Evolutionary conservation across 1,140 invertebrate genomes (phyloP).

Genomic region (Papilio polytes): DNA sequence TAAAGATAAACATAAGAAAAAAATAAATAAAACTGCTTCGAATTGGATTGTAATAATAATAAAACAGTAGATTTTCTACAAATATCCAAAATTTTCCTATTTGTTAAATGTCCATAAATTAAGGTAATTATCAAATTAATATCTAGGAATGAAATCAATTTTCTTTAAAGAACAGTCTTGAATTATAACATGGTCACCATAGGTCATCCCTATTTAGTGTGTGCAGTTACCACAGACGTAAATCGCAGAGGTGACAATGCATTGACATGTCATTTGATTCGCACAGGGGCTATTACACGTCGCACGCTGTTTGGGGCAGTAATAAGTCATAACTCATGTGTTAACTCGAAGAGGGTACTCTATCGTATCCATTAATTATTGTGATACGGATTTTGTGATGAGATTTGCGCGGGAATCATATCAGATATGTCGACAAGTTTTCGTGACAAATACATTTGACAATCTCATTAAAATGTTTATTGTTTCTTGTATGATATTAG

Average conservation of each 20-base stretch:
- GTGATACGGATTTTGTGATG: slow-evolving; percentile 70
- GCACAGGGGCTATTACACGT: slow-evolving; percentile 67
- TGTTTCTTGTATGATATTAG: neutral
- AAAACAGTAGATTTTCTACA: no score
- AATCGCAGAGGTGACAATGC: slow-evolving; percentile 74
- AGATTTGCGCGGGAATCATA: slow-evolving; percentile 63
- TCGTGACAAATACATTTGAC: slow-evolving; percentile 64
- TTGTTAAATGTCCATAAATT: no score
- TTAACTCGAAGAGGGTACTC: slow-evolving; percentile 66
- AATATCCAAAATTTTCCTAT: no score
- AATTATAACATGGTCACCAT: slow-evolving; percentile 16
- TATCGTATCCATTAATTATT: slow-evolving; percentile 52
- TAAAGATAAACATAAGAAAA: no score
- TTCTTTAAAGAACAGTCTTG: neutral
- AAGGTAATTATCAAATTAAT: no score
- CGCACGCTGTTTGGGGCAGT: slow-evolving; percentile 53
- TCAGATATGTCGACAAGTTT: slow-evolving; percentile 45
- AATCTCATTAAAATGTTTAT: neutral
- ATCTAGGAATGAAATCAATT: neutral
- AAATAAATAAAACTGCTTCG: no score
- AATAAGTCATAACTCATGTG: slow-evolving; percentile 80
- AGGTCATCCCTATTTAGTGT: slow-evolving; percentile 49
- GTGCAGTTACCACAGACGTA: slow-evolving; percentile 57
- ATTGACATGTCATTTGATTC: slow-evolving; percentile 74
- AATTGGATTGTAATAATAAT: no score